A percentile compares a stretch with the other conserved stretches of the same genome.
Conservation (phyloP, 2,797 vertebrate species). For the Mormyrops attenuatus region DNA sequence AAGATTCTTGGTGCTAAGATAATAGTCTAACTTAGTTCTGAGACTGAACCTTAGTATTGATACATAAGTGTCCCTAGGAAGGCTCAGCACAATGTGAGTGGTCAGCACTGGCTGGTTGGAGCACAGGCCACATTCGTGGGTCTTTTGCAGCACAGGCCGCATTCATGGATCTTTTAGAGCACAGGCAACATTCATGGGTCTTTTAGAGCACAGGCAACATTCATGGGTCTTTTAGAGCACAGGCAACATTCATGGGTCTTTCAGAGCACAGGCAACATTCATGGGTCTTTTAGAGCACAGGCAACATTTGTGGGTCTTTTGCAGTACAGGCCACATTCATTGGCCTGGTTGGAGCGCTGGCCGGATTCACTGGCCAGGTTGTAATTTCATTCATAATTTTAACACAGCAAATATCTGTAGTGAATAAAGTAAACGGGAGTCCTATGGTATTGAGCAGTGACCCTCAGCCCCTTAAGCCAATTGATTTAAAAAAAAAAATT, state of each 20-base stretch:
- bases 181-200: too few species aligned
- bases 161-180: too few species aligned
- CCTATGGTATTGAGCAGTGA: neutral
- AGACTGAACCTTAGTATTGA: neutral
- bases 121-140: neutral
- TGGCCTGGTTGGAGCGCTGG: neutral
- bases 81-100: neutral
- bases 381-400: neutral
- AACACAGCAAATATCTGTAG: neutral
- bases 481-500: neutral
- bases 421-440: neutral
- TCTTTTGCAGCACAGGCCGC: too few species aligned
- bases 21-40: neutral
- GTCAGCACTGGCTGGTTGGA: neutral
- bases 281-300: neutral
- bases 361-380: neutral
- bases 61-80: neutral
- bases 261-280: too few species aligned
- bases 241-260: too few species aligned
- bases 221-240: too few species aligned
- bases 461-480: neutral
- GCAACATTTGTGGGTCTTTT: neutral
- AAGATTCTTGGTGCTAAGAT: neutral
- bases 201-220: too few species aligned
- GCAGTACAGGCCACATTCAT: neutral